A percentile compares a stretch with the other conserved stretches of the same genome.
phyloP scores from a whole-genome alignment of 2,888 invertebrate species.

The Cephus pygmeus region DNA sequence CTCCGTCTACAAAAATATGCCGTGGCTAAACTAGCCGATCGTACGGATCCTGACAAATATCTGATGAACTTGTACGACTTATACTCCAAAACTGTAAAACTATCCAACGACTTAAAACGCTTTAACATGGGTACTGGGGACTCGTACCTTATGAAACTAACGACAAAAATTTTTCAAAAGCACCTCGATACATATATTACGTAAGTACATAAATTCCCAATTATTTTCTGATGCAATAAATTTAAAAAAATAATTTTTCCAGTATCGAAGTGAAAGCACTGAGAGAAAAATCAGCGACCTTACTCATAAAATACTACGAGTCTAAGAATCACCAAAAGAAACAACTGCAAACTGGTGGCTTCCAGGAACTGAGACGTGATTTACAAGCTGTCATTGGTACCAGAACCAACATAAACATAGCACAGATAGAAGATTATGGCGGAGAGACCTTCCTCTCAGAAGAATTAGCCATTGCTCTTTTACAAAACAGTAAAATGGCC shows the following conservation, averaged over 20 bases:
- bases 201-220: slow-evolving; percentile 52
- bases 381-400: slow-evolving; percentile 93
- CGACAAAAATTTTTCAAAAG: slow-evolving; percentile 83
- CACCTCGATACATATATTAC: slow-evolving; percentile 83
- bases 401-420: slow-evolving; percentile 91
- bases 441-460: slow-evolving; percentile 97
- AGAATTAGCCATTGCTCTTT: slow-evolving; percentile 89
- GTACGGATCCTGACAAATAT: slow-evolving; percentile 88
- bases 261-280: slow-evolving; percentile 81
- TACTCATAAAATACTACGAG: slow-evolving; percentile 88
- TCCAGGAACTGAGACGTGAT: slow-evolving; percentile 93
- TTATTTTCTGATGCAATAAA: not conserved
- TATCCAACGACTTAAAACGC: slow-evolving; percentile 78
- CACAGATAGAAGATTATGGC: slow-evolving; percentile 94
- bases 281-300: slow-evolving; percentile 79
- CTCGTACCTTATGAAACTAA: slow-evolving; percentile 80
- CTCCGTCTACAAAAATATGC: slow-evolving; percentile 89
- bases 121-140: slow-evolving; percentile 86
- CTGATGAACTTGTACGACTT: slow-evolving; percentile 88
- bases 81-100: slow-evolving; percentile 85
- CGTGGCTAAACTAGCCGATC: slow-evolving; percentile 82
- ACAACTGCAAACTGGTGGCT: slow-evolving; percentile 89
- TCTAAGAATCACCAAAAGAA: slow-evolving; percentile 95
- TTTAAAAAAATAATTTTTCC: slow-evolving; percentile 4
- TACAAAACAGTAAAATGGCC: slow-evolving; percentile 91